Evolutionary conservation across 2,113 vertebrate species (phyloP).

Genomic region (Asarcornis scutulata): DNA sequence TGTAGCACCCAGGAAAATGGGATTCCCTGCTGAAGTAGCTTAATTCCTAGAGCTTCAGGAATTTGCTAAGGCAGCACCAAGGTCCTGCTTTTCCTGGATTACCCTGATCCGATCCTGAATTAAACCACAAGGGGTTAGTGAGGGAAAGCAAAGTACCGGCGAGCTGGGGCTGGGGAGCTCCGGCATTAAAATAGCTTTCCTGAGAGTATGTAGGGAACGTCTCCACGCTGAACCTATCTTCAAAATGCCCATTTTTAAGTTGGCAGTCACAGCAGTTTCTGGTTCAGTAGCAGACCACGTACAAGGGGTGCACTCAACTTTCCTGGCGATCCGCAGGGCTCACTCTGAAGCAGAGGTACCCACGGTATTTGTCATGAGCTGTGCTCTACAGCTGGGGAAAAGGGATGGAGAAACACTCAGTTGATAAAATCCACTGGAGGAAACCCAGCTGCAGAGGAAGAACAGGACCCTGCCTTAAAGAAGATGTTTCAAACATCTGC

Average conservation of each 20-base stretch:
- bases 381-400: neutral
- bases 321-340: neutral
- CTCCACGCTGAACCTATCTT: neutral
- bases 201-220: neutral
- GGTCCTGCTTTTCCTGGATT: slow-evolving; percentile 23
- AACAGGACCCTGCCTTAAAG: neutral
- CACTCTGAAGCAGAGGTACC: neutral
- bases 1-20: neutral
- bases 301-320: neutral
- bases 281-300: neutral
- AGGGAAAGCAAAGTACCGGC: neutral
- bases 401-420: neutral
- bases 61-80: neutral
- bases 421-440: neutral
- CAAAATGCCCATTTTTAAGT: neutral
- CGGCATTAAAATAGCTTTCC: neutral
- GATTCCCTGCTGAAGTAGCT: neutral
- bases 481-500: neutral
- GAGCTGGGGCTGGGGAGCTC: neutral
- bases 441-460: neutral
- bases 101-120: neutral
- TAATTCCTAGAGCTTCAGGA: neutral
- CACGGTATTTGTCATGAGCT: neutral
- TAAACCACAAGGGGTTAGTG: neutral
- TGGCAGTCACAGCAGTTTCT: neutral